Base-by-base conservation (phyloP, 2,888 invertebrate species). In the Leucania comma region DNA sequence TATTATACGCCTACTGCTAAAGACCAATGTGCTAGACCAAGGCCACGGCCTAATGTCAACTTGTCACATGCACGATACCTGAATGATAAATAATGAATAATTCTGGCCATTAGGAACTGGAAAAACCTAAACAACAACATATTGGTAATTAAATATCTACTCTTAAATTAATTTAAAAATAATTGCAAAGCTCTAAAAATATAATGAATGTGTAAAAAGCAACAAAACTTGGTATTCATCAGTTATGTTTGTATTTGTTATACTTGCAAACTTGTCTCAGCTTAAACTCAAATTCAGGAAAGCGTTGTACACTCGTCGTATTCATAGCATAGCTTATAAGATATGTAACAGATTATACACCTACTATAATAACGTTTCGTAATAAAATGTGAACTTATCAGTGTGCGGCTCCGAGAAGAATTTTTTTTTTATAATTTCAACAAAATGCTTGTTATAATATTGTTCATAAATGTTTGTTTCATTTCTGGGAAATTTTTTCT, bases 1-100 rank as follows among this genome's bases (percentile, higher is more conserved):
- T 35, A 61, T 24, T 24, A 22, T 35, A 68, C 54, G 48, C 66
- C 74, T 73, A 42, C 64, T 50, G 12, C 5, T 26, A 72, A 57
- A 75, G 51, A 42, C 32, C 48, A 68, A 68, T 17, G 38, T 17
- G 48, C 48, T 42, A 50, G 26, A 48, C 12, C 54, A 54, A 75
- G 54, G 75, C 46, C n/a, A 50, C 12, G 14, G 17, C 17, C 9
- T 10, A 26, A 29, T 38, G 24, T 56, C 29, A 48, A 29, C 38
- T 24, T 29, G 14, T 62, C 67, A 48, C 48, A 56, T 57, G 68
- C 12, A 35, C 2, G 3, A 24, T 26, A 9, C 6, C 26, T n/a
- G 1, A 14, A 6, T 6, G 10, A 10, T 56, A 26, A 17, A 9
- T 8, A 53, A 53, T 51, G 29, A n/a, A n/a, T n/a, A 5, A 4